phyloP scores from a whole-genome alignment of 2,797 vertebrate species.

The Lemur catta region DNA sequence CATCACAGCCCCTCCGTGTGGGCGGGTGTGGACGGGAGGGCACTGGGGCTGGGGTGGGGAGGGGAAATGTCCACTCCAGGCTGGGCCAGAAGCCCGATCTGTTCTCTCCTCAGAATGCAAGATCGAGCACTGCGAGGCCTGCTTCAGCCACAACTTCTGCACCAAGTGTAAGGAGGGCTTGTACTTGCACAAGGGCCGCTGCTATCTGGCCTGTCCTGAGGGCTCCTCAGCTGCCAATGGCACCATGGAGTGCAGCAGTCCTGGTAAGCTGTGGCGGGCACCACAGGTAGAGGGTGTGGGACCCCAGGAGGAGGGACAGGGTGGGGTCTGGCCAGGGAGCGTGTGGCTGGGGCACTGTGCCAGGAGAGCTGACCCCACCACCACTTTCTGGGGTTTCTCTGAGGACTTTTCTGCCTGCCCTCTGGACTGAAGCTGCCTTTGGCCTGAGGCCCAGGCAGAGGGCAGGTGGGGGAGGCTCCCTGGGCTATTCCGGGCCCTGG shows the following conservation, averaged over 20 bases:
- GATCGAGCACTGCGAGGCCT: constrained; percentile 98
- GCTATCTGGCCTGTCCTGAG: constrained; percentile 92
- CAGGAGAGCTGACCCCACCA: background rate
- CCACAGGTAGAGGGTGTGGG: background rate
- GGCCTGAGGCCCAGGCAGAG: background rate
- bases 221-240: constrained; percentile 90
- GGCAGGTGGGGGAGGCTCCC: background rate
- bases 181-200: constrained; percentile 97
- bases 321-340: background rate
- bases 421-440: background rate
- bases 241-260: constrained; percentile 94
- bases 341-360: rapidly evolving
- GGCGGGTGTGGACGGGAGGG: background rate
- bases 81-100: background rate
- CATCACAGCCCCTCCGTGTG: background rate
- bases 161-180: constrained; percentile 98
- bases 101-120: constrained; percentile 92
- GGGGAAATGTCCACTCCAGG: background rate
- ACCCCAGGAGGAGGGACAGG: rapidly evolving
- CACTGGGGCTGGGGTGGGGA: background rate
- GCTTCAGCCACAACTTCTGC: constrained; percentile 99
- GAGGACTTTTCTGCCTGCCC: background rate
- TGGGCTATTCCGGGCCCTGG: background rate
- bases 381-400: background rate
- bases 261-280: constrained; percentile 85